A percentile compares a stretch with the other conserved stretches of the same genome.
phyloP scores from a whole-genome alignment of 1,140 invertebrate genomes.

The Bombus waltoni region DNA sequence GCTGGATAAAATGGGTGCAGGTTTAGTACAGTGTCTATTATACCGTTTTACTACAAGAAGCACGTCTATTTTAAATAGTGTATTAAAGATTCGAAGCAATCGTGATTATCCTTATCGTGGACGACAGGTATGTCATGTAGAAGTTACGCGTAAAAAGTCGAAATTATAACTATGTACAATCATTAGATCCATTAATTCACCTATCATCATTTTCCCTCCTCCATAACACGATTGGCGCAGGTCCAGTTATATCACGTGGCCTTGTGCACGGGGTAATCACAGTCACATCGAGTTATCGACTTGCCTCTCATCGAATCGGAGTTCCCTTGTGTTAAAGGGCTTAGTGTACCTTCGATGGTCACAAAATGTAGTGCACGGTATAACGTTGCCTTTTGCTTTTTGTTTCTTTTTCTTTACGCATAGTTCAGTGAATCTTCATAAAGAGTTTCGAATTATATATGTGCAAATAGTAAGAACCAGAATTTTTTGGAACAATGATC shows the following conservation, averaged over 20 bases:
- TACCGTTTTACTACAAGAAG: constrained; percentile 29
- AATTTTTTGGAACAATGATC: not conserved
- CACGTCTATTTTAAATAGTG: not conserved
- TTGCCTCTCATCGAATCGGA: constrained; percentile 7
- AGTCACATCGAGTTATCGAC: constrained; percentile 52
- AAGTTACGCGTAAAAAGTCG: not conserved
- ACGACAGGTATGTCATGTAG: constrained; percentile 49
- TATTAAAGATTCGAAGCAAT: not conserved
- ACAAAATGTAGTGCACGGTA: constrained; percentile 8
- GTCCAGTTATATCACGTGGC: constrained; percentile 44
- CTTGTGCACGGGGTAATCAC: constrained; percentile 18
- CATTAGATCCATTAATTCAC: constrained; percentile 11
- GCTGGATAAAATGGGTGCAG: constrained; percentile 55
- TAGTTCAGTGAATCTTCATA: too few species aligned
- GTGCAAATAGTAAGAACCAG: too few species aligned
- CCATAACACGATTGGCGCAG: constrained; percentile 42
- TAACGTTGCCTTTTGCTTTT: not conserved
- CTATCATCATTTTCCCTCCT: constrained; percentile 19
- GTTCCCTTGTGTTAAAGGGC: not conserved
- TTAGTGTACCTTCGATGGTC: constrained; percentile 3
- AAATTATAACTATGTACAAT: not conserved
- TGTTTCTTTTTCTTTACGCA: not conserved
- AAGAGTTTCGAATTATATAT: not conserved
- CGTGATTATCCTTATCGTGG: not conserved
- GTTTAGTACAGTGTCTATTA: constrained; percentile 53